Percentiles rank a stretch among this genome's conserved stretches.
Evolutionary conservation across 1,140 invertebrate genomes (phyloP).

Genomic region (Dendrolimus kikuchii): DNA sequence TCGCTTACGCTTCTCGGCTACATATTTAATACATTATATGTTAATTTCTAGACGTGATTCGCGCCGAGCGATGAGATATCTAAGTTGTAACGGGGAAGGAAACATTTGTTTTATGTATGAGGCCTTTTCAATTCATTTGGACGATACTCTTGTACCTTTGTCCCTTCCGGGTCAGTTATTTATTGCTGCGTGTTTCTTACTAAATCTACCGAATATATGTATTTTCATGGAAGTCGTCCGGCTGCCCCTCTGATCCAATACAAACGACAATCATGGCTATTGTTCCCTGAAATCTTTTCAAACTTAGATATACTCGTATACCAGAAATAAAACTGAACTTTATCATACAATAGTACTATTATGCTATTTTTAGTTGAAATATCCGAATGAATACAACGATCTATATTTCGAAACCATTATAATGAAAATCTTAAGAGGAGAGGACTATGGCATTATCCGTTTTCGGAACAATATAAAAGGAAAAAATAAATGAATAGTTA

Average conservation of each 20-base stretch:
- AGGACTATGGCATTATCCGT: too few relatives aligned
- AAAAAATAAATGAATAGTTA: too few relatives aligned
- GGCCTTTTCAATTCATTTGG: conserved; percentile 65
- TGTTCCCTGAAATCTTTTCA: conserved; percentile 7
- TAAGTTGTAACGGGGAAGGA: conserved; percentile 32
- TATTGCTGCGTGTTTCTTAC: conserved; percentile 55
- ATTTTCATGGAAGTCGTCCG: conserved; percentile 23
- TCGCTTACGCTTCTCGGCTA: too few relatives aligned
- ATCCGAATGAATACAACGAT: too few relatives aligned
- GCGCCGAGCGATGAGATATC: conserved; percentile 28
- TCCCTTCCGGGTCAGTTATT: conserved; percentile 65
- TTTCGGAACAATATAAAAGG: too few relatives aligned
- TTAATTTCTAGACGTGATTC: conserved; percentile 35
- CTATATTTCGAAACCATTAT: too few relatives aligned
- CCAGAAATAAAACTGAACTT: neutral
- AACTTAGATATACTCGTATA: conserved; percentile 2
- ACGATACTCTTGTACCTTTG: conserved; percentile 58
- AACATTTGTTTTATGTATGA: conserved; percentile 62
- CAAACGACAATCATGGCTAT: conserved; percentile 20
- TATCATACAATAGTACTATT: too few relatives aligned
- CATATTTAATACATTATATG: conserved; percentile 7
- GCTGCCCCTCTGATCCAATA: conserved; percentile 11
- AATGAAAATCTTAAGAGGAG: too few relatives aligned
- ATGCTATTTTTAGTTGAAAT: too few relatives aligned
- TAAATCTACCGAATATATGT: conserved; percentile 40